These are phyloP conservation scores for Falco columbarius DNA, from an alignment of 2,797 vertebrate species.

Conservation along the genomic window DNA sequence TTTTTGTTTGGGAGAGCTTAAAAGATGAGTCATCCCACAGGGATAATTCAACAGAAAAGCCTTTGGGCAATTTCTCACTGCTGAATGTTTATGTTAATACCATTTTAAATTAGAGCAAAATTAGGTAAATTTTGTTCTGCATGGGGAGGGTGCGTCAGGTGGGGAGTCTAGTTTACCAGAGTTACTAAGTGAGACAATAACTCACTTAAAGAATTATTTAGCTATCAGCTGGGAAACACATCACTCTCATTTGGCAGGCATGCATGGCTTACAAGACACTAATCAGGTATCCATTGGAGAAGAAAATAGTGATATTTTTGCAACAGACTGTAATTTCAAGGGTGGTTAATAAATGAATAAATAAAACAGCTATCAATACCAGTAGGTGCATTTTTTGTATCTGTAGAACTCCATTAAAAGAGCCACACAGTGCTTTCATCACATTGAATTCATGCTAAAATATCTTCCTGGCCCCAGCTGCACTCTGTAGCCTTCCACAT, in stretches of 20 bases:
- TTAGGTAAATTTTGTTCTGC: neutral
- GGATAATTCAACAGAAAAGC: constrained; percentile 2
- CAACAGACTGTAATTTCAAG: constrained; percentile 41
- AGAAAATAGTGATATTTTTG: constrained; percentile 45
- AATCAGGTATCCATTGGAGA: constrained; percentile 24
- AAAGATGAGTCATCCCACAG: neutral
- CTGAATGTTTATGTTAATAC: neutral
- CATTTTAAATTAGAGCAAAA: constrained; percentile 1
- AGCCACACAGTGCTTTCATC: neutral
- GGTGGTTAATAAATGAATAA: constrained; percentile 42
- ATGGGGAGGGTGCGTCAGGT: neutral
- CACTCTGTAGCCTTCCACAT: neutral
- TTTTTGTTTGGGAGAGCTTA: constrained; percentile 8
- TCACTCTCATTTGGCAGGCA: neutral
- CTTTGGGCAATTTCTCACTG: neutral
- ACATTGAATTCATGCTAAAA: neutral
- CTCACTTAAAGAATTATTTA: constrained; percentile 12
- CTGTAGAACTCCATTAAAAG: neutral
- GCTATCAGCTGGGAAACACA: neutral
- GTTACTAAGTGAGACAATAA: neutral
- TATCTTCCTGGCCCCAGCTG: neutral
- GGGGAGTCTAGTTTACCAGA: neutral
- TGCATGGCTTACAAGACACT: neutral
- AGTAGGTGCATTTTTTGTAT: neutral
- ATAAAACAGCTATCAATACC: neutral